phyloP scores from a whole-genome alignment of 2,113 vertebrate genomes.

The Myanophis thanlyinensis region DNA sequence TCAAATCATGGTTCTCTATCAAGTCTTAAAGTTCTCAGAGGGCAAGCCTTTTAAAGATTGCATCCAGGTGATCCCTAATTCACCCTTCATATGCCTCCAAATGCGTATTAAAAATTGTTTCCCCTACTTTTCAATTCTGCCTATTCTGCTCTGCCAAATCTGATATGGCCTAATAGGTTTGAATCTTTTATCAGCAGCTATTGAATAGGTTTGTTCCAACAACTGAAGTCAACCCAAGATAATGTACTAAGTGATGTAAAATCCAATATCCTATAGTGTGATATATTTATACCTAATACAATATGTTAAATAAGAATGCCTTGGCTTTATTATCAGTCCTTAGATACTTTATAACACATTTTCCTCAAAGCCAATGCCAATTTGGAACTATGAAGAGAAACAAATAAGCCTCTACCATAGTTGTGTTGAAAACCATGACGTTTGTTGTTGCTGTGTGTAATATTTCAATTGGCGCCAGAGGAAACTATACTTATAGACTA shows the following conservation, averaged over 20 bases:
- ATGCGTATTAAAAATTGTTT: neutral
- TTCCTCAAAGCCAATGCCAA: neutral
- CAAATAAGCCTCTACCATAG: neutral
- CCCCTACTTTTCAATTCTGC: neutral
- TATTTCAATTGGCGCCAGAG: neutral
- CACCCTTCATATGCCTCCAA: neutral
- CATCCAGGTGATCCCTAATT: neutral
- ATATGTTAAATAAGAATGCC: neutral
- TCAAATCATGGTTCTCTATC: neutral
- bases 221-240: neutral
- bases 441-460: neutral
- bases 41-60: neutral
- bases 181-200: neutral
- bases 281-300: neutral
- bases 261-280: neutral
- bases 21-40: neutral
- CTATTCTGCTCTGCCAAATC: neutral
- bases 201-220: neutral
- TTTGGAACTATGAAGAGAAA: neutral
- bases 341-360: neutral
- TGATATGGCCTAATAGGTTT: neutral
- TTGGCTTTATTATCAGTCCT: neutral
- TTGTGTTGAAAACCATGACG: neutral
- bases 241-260: neutral
- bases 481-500: neutral